Evolutionary conservation across 1,140 invertebrate species (phyloP).

Genomic region (Drosophila arizonae): DNA sequence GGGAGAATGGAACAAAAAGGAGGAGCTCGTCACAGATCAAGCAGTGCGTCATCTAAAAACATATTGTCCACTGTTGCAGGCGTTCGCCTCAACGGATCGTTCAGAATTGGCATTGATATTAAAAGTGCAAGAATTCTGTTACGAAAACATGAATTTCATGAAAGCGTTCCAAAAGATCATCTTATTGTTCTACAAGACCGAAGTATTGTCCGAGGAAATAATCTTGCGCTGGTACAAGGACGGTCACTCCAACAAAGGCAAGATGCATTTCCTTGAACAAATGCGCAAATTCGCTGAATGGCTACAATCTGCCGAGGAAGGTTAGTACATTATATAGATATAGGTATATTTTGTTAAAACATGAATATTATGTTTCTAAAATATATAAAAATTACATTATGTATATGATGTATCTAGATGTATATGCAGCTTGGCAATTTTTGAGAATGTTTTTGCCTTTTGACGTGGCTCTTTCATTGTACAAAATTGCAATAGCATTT

Average conservation of each 20-base stretch:
- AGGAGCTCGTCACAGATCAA: slow-evolving; percentile 97
- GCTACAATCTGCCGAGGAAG: slow-evolving; percentile 98
- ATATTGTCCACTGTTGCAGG: slow-evolving; percentile 92
- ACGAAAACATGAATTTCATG: slow-evolving; percentile 99
- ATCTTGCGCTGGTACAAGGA: slow-evolving; percentile 98
- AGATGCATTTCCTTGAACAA: slow-evolving; percentile 98
- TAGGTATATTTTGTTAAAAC: no score
- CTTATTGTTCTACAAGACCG: slow-evolving; percentile 96
- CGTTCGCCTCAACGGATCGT: slow-evolving; percentile 92
- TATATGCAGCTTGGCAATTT: slow-evolving; percentile 27
- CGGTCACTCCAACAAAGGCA: slow-evolving; percentile 95
- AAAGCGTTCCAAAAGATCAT: slow-evolving; percentile 99
- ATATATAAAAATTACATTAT: not conserved
- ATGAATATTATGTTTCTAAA: no score
- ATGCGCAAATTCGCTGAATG: slow-evolving; percentile 99
- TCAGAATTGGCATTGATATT: slow-evolving; percentile 94
- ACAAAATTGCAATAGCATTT: slow-evolving; percentile 73
- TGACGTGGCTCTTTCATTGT: slow-evolving; percentile 58
- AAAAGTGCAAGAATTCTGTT: slow-evolving; percentile 98
- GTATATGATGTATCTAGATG: not conserved
- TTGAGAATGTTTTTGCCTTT: slow-evolving; percentile 37
- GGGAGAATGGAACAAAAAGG: slow-evolving; percentile 99
- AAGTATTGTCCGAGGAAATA: slow-evolving; percentile 95
- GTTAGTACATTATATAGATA: slow-evolving; percentile 66
- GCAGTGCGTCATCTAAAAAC: slow-evolving; percentile 94